Conservation (phyloP, 2,113 vertebrate species). For the Lepisosteus oculatus region DNA sequence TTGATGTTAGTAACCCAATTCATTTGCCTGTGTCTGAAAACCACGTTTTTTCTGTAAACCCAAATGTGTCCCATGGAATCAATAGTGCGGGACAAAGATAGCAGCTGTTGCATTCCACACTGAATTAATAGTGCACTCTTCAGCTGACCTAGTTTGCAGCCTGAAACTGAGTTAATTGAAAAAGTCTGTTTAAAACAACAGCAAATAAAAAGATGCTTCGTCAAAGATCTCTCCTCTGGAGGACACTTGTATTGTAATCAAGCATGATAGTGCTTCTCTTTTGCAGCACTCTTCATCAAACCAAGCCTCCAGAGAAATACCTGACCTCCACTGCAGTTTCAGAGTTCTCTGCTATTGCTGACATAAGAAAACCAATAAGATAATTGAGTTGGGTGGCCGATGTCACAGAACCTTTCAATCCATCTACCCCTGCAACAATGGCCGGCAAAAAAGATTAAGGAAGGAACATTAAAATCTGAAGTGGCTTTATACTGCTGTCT, state of each 20-base stretch:
- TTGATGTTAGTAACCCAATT: too few species aligned
- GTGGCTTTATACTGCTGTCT: background rate
- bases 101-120: background rate
- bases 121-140: constrained; percentile 7
- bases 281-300: too few species aligned
- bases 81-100: too few species aligned
- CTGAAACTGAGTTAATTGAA: constrained; percentile 26
- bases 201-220: constrained; percentile 19
- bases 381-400: background rate
- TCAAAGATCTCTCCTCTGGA: background rate
- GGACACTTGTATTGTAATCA: constrained; percentile 9
- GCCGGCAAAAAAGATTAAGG: background rate
- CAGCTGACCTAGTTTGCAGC: constrained; percentile 37
- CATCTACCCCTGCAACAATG: background rate
- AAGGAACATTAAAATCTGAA: constrained; percentile 5
- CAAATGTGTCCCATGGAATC: too few species aligned
- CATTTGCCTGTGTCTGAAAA: too few species aligned
- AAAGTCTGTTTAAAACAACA: constrained; percentile 43
- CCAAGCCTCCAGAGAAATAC: too few species aligned
- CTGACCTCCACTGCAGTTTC: too few species aligned
- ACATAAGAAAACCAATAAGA: too few species aligned
- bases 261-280: background rate
- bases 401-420: constrained; percentile 19
- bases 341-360: too few species aligned
- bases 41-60: too few species aligned